A percentile compares a stretch with the other conserved stretches of the same genome.
Conservation (phyloP, 2,888 invertebrate genomes). For the Cantharis rustica region DNA sequence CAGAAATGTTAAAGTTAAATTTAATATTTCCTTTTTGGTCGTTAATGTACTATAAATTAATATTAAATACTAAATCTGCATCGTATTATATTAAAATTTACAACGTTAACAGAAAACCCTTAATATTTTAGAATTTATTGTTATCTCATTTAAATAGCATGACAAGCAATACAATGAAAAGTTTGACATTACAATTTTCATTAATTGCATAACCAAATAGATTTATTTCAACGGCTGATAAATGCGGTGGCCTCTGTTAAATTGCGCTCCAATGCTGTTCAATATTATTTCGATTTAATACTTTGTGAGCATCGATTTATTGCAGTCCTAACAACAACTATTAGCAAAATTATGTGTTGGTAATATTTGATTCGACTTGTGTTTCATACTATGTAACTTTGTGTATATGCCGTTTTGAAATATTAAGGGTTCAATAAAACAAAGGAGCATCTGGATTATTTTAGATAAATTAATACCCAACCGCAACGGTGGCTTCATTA, state of each 20-base stretch:
- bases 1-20: slow-evolving; percentile 5
- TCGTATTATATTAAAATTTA: neutral
- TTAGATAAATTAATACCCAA: neutral
- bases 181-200: neutral
- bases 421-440: neutral
- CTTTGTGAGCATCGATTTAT: neutral
- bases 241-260: neutral
- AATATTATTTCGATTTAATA: neutral
- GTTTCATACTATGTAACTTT: neutral
- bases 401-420: neutral
- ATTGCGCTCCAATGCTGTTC: neutral
- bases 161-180: neutral
- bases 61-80: neutral
- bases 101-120: neutral
- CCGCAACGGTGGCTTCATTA: neutral
- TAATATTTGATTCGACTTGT: neutral
- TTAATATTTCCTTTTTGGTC: slow-evolving; percentile 2
- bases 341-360: neutral
- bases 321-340: neutral
- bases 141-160: neutral
- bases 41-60: neutral
- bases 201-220: neutral
- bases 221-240: neutral
- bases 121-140: neutral
- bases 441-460: neutral